Percentiles rank a stretch among this genome's conserved stretches.
These are phyloP conservation scores for Bombycilla garrulus DNA, from an alignment of 2,113 vertebrate species.

Conservation along the genomic window DNA sequence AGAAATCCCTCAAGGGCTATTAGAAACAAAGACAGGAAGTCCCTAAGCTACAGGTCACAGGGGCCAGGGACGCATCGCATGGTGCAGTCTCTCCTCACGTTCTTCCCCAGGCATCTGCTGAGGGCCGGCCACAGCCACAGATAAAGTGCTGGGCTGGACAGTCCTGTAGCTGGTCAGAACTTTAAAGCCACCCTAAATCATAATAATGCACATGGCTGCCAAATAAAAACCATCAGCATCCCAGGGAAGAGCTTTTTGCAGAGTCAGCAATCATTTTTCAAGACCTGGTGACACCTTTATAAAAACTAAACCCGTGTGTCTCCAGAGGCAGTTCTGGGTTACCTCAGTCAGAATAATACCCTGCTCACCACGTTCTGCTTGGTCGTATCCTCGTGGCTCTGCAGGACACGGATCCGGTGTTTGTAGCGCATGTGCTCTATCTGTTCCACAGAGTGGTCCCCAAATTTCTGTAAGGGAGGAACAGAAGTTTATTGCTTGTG, in stretches of 20 bases:
- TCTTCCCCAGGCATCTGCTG: not conserved
- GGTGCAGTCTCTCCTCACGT: not conserved
- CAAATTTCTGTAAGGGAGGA: conserved; percentile 81
- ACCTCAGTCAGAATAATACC: not conserved
- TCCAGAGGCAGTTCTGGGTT: not conserved
- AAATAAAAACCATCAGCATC: not conserved
- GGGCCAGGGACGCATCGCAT: not conserved
- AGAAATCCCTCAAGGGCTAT: not conserved
- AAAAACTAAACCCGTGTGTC: not conserved
- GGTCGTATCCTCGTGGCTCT: conserved; percentile 89
- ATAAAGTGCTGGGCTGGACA: not conserved
- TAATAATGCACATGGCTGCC: not conserved
- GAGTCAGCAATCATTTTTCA: not conserved
- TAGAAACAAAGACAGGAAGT: conserved; percentile 41
- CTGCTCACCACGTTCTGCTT: conserved; percentile 93
- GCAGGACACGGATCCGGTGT: conserved; percentile 90
- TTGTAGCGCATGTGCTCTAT: conserved; percentile 89
- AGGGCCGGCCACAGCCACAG: not conserved
- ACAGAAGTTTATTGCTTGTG: not conserved
- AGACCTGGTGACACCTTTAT: not conserved
- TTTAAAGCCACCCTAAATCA: not conserved
- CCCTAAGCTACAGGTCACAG: not conserved
- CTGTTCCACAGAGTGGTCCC: conserved; percentile 86
- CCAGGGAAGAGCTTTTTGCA: not conserved
- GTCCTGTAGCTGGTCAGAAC: not conserved